Conservation (phyloP, 2,113 vertebrate species). For the Coracopsis vasa region DNA sequence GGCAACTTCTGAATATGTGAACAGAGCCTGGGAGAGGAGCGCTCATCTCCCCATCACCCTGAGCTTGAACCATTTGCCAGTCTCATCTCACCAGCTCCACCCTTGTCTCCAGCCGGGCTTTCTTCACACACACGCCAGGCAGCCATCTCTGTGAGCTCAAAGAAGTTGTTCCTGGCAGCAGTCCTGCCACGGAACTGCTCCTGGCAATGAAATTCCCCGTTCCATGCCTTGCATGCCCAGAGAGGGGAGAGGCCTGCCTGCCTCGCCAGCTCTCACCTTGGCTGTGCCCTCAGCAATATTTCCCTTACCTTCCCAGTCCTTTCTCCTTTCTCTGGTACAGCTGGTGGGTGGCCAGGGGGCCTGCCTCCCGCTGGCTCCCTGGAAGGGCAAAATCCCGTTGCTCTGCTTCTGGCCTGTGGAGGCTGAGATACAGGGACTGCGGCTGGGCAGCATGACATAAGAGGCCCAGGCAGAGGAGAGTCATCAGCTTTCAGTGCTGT, state of each 20-base stretch:
- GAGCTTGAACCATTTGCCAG: background rate
- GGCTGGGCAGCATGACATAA: accelerated
- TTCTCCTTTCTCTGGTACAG: background rate
- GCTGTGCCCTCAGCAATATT: background rate
- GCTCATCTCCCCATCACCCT: background rate
- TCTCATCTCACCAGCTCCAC: background rate
- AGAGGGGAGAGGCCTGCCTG: background rate
- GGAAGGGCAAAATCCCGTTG: background rate
- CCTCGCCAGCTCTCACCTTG: background rate
- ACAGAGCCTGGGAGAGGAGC: background rate
- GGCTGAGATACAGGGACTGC: accelerated
- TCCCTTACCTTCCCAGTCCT: background rate
- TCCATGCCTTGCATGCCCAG: accelerated
- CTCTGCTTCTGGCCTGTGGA: background rate
- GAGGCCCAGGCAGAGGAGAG: accelerated
- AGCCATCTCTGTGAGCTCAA: accelerated
- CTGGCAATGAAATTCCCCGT: background rate
- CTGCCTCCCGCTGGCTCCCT: background rate
- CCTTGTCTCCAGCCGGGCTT: background rate
- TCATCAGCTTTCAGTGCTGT: accelerated
- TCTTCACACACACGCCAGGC: background rate
- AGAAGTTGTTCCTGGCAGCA: background rate
- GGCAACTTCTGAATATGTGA: background rate
- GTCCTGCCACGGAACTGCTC: background rate
- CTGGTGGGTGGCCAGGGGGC: accelerated